Base-by-base conservation (phyloP, 2,797 vertebrate genomes). In the Danio tinwini region DNA sequence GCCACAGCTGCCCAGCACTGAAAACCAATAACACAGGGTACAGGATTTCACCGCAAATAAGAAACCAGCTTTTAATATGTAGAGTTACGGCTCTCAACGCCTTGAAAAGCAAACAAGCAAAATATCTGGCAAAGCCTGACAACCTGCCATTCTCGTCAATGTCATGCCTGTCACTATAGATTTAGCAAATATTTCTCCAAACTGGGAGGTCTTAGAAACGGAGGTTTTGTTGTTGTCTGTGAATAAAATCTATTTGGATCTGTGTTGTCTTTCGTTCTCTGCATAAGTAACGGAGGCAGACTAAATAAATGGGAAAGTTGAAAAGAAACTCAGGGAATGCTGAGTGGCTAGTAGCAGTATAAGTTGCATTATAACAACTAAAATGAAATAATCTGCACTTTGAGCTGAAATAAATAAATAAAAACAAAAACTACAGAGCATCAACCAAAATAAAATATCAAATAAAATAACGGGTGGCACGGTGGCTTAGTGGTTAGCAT, bases 111-210 rank as follows among this genome's bases (percentile, higher is more conserved):
- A 68, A 78, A 72, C 77, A 69, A 59, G 67, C 67, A 86, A 76
- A 68, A 76, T 72, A 56, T 80, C 39, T 82, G 82, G 55, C 80
- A 86, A 81, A 49, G 59, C 79, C 78, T 56, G 58, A 85, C 55
- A 86, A 83, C 84, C 80, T 70, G 50, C 56, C 76, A 81, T 80
- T 76, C 76, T 81, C 72, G 16, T 83, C 67, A 67, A 45, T 78
- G 81, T 82, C 85, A 88, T 50, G 82, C 63, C 63, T 79, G 81
- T 83, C 83, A 86, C 85, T 83, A 72, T 50, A 86, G 59, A 84
- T 87, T 87, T 76, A 72, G 76, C 45, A 65, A 82, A 74, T 79
- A 70, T 65, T 62, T 19, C 77, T 83, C 64, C 49, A 74, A 70
- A 82, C 69, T 42, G 79, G 44, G 79, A 88, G 81, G 84, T 82